A percentile compares a stretch with the other conserved stretches of the same genome.
Evolutionary conservation across 1,140 invertebrate species (phyloP).

Genomic region (Rhagoletis zephyria): DNA sequence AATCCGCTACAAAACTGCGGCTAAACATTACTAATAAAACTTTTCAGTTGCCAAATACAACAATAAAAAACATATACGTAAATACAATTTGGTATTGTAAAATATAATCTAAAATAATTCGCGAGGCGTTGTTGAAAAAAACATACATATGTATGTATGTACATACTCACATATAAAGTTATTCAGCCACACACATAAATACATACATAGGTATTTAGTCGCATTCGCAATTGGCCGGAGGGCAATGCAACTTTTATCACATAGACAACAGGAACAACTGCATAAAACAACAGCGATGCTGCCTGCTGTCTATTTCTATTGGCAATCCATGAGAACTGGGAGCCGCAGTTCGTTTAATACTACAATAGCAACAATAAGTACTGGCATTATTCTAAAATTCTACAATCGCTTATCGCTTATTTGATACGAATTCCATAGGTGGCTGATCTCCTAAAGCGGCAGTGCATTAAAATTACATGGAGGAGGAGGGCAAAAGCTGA

Average conservation of each 20-base stretch:
- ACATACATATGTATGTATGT: too few species aligned
- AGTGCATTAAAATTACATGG: constrained; percentile 9
- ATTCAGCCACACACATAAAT: not conserved
- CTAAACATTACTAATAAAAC: constrained; percentile 39
- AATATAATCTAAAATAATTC: constrained; percentile 50
- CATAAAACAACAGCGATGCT: not conserved
- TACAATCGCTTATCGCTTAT: constrained; percentile 41
- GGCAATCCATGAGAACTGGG: not conserved
- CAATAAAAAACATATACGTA: not conserved
- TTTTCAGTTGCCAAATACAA: not conserved
- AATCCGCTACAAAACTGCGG: constrained; percentile 44
- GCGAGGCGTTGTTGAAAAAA: not conserved
- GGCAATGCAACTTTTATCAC: constrained; percentile 15
- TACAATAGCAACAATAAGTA: not conserved
- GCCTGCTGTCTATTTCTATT: too few species aligned
- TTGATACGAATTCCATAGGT: constrained; percentile 39
- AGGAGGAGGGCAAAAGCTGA: constrained; percentile 1
- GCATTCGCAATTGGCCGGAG: not conserved
- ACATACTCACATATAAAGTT: not conserved
- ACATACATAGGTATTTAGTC: not conserved
- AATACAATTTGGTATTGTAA: constrained; percentile 34
- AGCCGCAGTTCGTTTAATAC: constrained; percentile 25
- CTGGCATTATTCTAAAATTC: constrained; percentile 39
- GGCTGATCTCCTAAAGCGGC: constrained; percentile 38
- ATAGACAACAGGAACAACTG: constrained; percentile 21